Evolutionary conservation across 1,140 invertebrate species (phyloP).

Genomic region (Ladona fulva): DNA sequence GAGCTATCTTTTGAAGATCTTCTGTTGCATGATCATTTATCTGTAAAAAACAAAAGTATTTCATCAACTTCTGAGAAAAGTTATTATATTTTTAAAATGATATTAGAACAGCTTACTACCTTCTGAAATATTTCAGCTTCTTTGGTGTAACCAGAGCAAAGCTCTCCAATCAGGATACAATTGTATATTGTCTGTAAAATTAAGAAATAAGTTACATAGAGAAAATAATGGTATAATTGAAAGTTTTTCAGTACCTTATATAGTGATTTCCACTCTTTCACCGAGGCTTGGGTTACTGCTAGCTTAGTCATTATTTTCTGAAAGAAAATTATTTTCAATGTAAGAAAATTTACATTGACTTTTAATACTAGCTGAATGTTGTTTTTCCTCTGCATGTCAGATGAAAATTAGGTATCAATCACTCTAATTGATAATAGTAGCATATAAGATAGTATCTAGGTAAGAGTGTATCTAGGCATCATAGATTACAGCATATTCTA

Average conservation of each 20-base stretch:
- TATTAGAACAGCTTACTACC: conserved; percentile 31
- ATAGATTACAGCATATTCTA: conserved; percentile 20
- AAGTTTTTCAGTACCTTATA: conserved; percentile 42
- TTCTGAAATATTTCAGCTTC: conserved; percentile 44
- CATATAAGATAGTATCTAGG: too few species aligned
- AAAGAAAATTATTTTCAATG: conserved; percentile 22
- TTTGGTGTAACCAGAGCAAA: conserved; percentile 41
- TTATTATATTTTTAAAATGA: neutral
- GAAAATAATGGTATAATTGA: conserved; percentile 16
- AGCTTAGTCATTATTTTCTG: conserved; percentile 48
- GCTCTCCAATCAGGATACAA: conserved; percentile 51
- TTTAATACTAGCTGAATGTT: too few species aligned
- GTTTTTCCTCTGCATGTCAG: too few species aligned
- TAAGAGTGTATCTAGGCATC: too few species aligned
- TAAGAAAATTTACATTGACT: neutral
- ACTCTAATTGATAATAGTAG: too few species aligned
- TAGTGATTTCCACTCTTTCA: conserved; percentile 55
- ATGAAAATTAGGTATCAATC: too few species aligned
- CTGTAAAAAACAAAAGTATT: conserved; percentile 28
- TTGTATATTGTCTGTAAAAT: conserved; percentile 52
- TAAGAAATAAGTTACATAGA: conserved; percentile 18
- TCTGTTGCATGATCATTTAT: conserved; percentile 37
- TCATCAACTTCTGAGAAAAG: neutral
- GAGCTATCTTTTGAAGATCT: conserved; percentile 47
- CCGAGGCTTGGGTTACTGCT: conserved; percentile 47